Conservation (phyloP, 2,797 vertebrate genomes). For the Echeneis naucrates region DNA sequence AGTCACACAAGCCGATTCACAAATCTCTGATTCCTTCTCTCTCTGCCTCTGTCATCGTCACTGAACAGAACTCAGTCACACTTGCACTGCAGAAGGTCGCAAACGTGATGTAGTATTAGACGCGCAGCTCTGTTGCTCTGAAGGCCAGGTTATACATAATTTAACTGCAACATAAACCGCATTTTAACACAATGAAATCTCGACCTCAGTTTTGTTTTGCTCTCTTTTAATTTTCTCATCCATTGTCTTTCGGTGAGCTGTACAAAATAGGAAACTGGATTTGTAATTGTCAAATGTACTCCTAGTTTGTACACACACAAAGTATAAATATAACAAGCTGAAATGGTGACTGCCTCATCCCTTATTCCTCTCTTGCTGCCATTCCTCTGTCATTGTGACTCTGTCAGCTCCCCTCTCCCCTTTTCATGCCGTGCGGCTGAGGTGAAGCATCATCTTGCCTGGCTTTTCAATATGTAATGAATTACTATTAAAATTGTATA, state of each 20-base stretch:
- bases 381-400: no score
- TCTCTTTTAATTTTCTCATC: no score
- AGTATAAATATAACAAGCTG: neutral
- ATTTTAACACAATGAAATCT: neutral
- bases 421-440: conserved; percentile 10
- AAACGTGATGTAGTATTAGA: neutral
- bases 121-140: neutral
- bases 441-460: conserved; percentile 28
- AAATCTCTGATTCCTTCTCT: conserved; percentile 12
- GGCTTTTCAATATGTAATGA: conserved; percentile 3
- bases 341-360: neutral
- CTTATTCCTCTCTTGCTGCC: neutral
- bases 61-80: neutral
- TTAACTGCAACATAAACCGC: neutral
- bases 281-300: neutral
- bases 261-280: neutral
- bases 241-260: neutral
- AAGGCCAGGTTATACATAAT: neutral
- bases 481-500: neutral
- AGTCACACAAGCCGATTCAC: conserved; percentile 8
- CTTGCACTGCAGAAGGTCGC: neutral
- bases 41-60: neutral
- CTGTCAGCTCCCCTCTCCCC: neutral
- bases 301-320: neutral
- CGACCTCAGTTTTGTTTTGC: neutral